These are phyloP conservation scores for Tethya wilhelma DNA, from an alignment of 37 sponge, comb jelly and placozoan genomes.

Conservation along the genomic window DNA sequence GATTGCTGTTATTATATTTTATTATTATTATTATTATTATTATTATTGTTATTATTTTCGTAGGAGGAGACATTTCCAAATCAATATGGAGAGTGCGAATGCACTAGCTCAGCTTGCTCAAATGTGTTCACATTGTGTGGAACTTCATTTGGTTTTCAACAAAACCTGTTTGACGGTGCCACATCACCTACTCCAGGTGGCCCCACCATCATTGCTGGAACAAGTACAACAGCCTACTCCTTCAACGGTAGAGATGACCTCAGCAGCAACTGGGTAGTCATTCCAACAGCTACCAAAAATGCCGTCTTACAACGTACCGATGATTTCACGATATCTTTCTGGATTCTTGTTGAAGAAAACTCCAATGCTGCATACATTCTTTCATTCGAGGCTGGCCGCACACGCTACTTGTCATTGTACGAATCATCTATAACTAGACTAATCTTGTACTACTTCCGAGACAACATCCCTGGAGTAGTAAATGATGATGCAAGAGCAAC, in stretches of 20 bases:
- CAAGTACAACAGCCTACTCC: conserved; percentile 11
- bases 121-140: conserved; percentile 10
- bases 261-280: conserved; percentile 11
- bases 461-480: not conserved
- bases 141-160: not conserved
- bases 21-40: not conserved
- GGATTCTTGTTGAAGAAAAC: conserved; percentile 13
- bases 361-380: conserved; percentile 21
- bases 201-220: not conserved
- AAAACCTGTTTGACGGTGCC: not conserved
- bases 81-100: conserved; percentile 41
- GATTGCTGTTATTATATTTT: no score
- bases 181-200: not conserved
- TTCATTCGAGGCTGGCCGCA: conserved; percentile 32
- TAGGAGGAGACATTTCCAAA: conserved; percentile 37
- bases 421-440: not conserved
- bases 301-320: conserved; percentile 18
- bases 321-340: conserved; percentile 52
- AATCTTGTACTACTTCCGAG: conserved; percentile 50
- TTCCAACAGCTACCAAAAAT: not conserved
- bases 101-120: conserved; percentile 6
- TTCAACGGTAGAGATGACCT: conserved; percentile 17
- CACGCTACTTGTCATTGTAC: conserved; percentile 42
- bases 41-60: not conserved
- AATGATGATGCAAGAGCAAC: conserved; percentile 30